Base-by-base conservation (phyloP, 2,797 vertebrate species). In the Pitangus sulphuratus region DNA sequence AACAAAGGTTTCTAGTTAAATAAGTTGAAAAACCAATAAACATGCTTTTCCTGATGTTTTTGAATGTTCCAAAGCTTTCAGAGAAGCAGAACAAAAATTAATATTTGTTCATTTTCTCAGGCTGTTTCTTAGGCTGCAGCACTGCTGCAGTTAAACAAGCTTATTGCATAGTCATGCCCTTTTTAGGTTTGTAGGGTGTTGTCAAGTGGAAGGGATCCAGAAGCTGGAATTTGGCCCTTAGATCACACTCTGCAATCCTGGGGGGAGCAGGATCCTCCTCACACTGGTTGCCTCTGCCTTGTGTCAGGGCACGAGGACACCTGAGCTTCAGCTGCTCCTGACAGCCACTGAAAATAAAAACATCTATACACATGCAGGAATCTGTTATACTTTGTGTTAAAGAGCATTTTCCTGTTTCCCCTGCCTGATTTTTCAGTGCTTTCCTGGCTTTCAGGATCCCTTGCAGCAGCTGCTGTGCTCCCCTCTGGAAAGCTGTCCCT, bases 11-110 rank as follows among this genome's bases (percentile, higher is more conserved):
- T 91, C 1, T 19, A 60, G 51, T 5, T 31, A 61, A 84, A 66
- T 6, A 31, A 28, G 19, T 2, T 71, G 35, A 40, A 56, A 68
- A 87, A 42, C 7, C 7, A 47, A 42, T 2, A 25, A 39, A 18
- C 4, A 10, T 0, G 0, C 8, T 64, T 57, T 62, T 11, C n/a
- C 8, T 30, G 19, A 2, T 6, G 4, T 13, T 80, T 47, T 71
- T 12, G 11, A 35, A 71, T 4, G 7, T 37, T n/a, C 18, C 9
- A 18, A 44, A 85, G 33, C 9, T 56, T 66, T 26, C 9, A 50
- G 5, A 62, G 26, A 45, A 65, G 12, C 0, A 51, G 15, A 42
- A 69, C 35, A 50, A 50, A 57, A 14, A 1, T 9, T 6, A 33
- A 0, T 48, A 37, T 31, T 56, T 66, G 30, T 51, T 71, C 1